Base-by-base conservation (phyloP, 2,888 invertebrate genomes). In the Saturnia japonica region DNA sequence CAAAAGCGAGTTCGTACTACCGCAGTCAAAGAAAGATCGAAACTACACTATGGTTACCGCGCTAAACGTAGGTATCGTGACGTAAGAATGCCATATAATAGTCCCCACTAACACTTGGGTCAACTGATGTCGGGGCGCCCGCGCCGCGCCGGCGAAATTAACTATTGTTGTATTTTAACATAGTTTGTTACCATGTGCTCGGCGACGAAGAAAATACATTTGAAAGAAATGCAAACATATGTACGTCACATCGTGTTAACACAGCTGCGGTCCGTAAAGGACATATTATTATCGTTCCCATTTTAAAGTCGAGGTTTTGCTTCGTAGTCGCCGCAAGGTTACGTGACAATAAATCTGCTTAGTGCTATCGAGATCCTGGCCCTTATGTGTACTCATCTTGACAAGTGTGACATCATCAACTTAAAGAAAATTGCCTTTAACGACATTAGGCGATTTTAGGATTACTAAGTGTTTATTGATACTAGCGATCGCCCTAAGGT, bases 141-240 rank as follows among this genome's bases (percentile, higher is more conserved):
- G n/a, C 28, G 57, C 28, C 12, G 40, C 64, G 64, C 19, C 64
- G 64, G 64, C 64, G 64, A 64, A 40, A 64, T 64, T 40, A n/a
- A 64, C 64, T 40, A 64, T 64, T 64, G 64, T 64, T 64, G 64
- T 64, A 64, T 40, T 34, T n/a, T 40, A 40, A 40, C 64, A 40
- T 40, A 40, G 40, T 40, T 40, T 40, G 64, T 64, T 64, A 64
- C 64, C 40, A 64, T 64, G 34, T 64, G 64, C 40, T 64, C 40
- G n/a, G 40, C 64, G 34, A 19, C 25, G 40, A 40, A 64, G 64
- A n/a, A 40, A 40, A 64, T 64, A 64, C 40, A 40, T 40, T 64
- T 40, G 40, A 40, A 64, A n/a, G 22, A 64, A 64, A 64, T 40
- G 16, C 40, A 40, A 64, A 40, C 64, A 64, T 8, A 40, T 11